A percentile compares a stretch with the other conserved stretches of the same genome.
These are phyloP conservation scores for Phrynosoma platyrhinos DNA, from an alignment of 2,113 vertebrate species.

Conservation along the genomic window DNA sequence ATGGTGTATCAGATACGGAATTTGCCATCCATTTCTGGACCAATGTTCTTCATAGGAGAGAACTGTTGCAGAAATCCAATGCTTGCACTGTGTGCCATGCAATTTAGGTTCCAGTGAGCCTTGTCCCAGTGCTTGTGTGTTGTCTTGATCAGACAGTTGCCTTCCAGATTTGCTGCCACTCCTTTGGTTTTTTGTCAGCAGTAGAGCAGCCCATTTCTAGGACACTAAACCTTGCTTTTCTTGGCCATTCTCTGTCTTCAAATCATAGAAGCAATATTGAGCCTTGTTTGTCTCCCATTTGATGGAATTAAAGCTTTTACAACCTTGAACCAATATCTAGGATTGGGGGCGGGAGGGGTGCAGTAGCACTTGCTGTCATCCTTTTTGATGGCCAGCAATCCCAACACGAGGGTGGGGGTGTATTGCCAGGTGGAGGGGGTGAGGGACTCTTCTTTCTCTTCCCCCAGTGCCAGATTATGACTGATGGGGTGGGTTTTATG, in stretches of 20 bases:
- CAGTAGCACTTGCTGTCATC: background rate
- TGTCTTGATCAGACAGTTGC: background rate
- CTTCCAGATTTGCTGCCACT: no score
- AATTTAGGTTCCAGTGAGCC: background rate
- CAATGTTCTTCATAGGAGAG: slow-evolving; percentile 45
- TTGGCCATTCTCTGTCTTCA: background rate
- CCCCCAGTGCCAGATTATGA: background rate
- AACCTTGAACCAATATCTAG: background rate
- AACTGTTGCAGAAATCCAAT: slow-evolving; percentile 21
- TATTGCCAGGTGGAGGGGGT: background rate
- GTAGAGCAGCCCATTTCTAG: background rate
- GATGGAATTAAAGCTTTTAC: background rate
- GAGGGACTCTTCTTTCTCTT: no score
- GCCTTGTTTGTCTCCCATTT: no score
- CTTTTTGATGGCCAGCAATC: background rate
- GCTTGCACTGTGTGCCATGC: background rate
- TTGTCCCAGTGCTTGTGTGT: background rate
- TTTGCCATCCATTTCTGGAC: no score
- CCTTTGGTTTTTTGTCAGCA: no score
- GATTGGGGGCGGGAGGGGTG: background rate
- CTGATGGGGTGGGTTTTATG: background rate
- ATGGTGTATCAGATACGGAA: background rate
- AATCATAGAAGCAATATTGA: no score
- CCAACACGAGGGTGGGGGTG: background rate
- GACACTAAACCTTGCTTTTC: background rate